Conservation (phyloP, 1,140 invertebrate species). For the Drosophila obscura region DNA sequence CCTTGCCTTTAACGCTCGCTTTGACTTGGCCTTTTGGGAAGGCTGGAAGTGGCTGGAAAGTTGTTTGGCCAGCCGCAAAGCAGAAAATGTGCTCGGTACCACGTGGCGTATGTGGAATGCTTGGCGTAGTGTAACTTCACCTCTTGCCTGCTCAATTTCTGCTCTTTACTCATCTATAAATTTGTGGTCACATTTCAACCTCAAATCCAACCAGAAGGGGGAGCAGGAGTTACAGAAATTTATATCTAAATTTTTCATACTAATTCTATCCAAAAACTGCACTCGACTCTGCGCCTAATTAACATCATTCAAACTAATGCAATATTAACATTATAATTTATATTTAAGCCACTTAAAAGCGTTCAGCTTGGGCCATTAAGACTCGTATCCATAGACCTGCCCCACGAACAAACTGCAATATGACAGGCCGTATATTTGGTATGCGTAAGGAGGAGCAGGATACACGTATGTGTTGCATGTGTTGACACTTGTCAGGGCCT, state of each 20-base stretch:
- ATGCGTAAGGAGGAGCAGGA: neutral
- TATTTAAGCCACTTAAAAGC: no score
- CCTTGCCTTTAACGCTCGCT: conserved; percentile 43
- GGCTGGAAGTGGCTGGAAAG: conserved; percentile 28
- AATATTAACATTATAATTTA: no score
- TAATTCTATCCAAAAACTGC: no score
- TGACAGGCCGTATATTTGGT: conserved; percentile 13
- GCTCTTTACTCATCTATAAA: no score
- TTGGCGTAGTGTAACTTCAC: no score
- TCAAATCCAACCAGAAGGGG: no score
- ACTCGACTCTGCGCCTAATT: no score
- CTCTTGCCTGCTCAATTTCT: neutral
- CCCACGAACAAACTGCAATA: conserved; percentile 15
- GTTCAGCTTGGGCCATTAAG: no score
- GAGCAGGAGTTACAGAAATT: no score
- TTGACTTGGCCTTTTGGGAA: conserved; percentile 16
- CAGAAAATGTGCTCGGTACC: conserved; percentile 28
- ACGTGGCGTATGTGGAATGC: conserved; percentile 40
- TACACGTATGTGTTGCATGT: conserved; percentile 23
- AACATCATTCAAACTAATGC: no score
- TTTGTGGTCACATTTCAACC: no score
- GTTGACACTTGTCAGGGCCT: conserved; percentile 52
- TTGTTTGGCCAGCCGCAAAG: conserved; percentile 33
- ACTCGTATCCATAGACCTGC: conserved; percentile 4
- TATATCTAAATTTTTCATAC: no score